These are phyloP conservation scores for Poecile montanus DNA, from an alignment of 2,797 vertebrate species.

Conservation along the genomic window DNA sequence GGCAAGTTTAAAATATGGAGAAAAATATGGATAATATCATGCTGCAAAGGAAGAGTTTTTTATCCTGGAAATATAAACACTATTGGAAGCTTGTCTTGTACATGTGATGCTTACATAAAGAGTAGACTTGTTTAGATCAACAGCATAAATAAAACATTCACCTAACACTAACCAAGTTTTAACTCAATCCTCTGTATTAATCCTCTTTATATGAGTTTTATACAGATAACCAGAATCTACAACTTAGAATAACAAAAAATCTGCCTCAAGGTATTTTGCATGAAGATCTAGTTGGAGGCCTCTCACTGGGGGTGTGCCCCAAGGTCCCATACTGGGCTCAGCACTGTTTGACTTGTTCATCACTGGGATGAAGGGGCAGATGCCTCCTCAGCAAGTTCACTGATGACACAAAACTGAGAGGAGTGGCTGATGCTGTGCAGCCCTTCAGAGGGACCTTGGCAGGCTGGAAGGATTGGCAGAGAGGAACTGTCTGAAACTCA, in stretches of 20 bases:
- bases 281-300: neutral
- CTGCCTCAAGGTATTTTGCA: neutral
- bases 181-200: neutral
- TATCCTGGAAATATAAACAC: neutral
- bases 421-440: neutral
- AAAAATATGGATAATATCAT: neutral
- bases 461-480: neutral
- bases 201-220: neutral
- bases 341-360: neutral
- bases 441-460: neutral
- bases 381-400: neutral
- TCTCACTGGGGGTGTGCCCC: neutral
- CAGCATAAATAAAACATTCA: neutral
- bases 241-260: neutral
- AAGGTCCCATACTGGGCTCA: fast-evolving
- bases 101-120: neutral
- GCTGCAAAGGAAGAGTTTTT: neutral
- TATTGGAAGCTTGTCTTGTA: neutral
- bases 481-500: neutral
- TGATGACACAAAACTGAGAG: neutral
- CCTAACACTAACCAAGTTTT: neutral
- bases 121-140: neutral
- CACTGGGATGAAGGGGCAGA: neutral
- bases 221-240: neutral
- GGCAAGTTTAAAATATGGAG: neutral